phyloP scores from a whole-genome alignment of 2,113 vertebrate species.

The Phyllostomus hastatus region DNA sequence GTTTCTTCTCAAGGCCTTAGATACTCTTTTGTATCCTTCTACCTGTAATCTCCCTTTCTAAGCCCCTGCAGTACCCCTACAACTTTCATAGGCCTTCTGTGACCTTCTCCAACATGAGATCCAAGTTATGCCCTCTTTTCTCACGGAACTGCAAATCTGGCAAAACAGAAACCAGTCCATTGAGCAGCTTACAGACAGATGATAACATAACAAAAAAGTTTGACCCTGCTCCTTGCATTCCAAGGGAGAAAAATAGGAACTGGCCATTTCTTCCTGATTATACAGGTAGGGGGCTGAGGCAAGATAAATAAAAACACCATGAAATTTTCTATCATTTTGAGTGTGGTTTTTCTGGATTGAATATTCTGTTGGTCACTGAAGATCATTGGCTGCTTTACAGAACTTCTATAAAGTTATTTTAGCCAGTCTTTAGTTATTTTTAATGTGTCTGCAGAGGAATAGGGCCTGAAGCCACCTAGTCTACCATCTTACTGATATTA shows the following conservation, averaged over 20 bases:
- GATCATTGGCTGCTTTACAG: background rate
- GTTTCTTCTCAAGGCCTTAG: background rate
- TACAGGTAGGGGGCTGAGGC: background rate
- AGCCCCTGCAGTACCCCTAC: background rate
- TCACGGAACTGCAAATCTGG: background rate
- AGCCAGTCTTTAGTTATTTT: background rate
- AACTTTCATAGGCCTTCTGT: background rate
- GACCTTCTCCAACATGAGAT: background rate
- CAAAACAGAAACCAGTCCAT: background rate
- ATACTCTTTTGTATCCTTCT: background rate
- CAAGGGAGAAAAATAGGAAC: background rate
- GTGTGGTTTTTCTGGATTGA: background rate
- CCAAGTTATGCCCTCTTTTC: background rate
- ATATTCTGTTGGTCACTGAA: background rate
- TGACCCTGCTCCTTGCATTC: background rate
- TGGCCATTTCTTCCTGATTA: background rate
- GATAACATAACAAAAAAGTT: background rate
- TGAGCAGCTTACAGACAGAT: background rate
- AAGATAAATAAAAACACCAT: background rate
- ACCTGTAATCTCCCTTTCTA: background rate
- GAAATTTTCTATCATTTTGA: background rate
- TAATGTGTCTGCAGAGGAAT: background rate
- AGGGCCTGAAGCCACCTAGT: background rate
- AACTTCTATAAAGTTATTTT: background rate
- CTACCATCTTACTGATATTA: background rate